phyloP scores from a whole-genome alignment of 2,797 vertebrate genomes.

The Danio tinwini region DNA sequence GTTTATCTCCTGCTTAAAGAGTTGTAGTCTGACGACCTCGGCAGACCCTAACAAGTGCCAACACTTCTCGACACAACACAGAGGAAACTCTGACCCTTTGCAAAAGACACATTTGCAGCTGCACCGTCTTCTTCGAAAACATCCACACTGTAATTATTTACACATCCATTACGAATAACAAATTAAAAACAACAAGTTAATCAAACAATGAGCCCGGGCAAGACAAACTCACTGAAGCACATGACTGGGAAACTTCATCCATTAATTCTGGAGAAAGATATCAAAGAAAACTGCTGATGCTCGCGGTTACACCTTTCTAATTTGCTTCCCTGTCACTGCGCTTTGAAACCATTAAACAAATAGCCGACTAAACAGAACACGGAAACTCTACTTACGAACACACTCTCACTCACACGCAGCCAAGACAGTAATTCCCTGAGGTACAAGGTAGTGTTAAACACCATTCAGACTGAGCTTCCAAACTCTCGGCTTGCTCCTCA shows the following conservation, averaged over 20 bases:
- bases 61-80: neutral
- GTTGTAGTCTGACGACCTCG: neutral
- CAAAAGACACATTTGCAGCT: neutral
- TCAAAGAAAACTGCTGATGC: constrained; percentile 16
- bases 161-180: constrained; percentile 3
- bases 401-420: constrained; percentile 19
- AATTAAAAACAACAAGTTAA: constrained; percentile 8
- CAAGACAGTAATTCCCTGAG: constrained; percentile 25
- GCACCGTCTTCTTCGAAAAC: neutral
- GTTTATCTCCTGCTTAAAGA: neutral
- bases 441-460: constrained; percentile 31
- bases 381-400: constrained; percentile 40
- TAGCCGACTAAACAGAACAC: constrained; percentile 25
- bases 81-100: constrained; percentile 10
- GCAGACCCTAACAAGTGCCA: constrained; percentile 16
- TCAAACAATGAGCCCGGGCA: constrained; percentile 1
- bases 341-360: constrained; percentile 17
- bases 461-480: constrained; percentile 38
- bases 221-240: constrained; percentile 11
- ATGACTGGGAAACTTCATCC: neutral
- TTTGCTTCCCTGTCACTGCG: constrained; percentile 11
- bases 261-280: neutral
- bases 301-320: constrained; percentile 1
- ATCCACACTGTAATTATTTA: neutral
- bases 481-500: constrained; percentile 40